Conservation (phyloP, 2,113 vertebrate species). For the Hirundichthys speculiger region DNA sequence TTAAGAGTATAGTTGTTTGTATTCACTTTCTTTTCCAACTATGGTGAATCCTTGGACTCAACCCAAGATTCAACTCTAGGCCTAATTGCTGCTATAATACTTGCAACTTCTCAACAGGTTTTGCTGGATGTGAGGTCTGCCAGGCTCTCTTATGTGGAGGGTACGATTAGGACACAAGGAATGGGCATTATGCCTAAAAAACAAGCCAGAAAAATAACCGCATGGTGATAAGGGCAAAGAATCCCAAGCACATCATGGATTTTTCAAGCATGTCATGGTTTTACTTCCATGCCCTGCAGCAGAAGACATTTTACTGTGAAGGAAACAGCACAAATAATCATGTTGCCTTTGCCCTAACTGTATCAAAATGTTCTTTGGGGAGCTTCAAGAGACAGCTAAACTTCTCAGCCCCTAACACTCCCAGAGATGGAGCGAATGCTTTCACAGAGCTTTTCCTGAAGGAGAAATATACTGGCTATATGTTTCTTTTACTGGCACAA, state of each 20-base stretch:
- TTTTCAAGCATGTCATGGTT: slow-evolving; percentile 70
- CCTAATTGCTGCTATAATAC: slow-evolving; percentile 15
- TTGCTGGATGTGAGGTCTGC: slow-evolving; percentile 65
- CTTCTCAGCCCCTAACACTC: slow-evolving; percentile 59
- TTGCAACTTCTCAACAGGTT: slow-evolving; percentile 62
- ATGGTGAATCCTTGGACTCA: slow-evolving; percentile 21
- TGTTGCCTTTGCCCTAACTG: slow-evolving; percentile 66
- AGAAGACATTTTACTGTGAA: slow-evolving; percentile 64
- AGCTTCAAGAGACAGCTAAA: slow-evolving; percentile 69
- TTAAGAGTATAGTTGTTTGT: background rate
- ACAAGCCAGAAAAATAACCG: slow-evolving; percentile 55
- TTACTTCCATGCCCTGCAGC: slow-evolving; percentile 51
- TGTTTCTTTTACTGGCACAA: slow-evolving; percentile 55
- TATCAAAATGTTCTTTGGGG: slow-evolving; percentile 72
- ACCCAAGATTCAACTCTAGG: slow-evolving; percentile 34
- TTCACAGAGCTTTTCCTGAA: slow-evolving; percentile 71
- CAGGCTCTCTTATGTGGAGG: slow-evolving; percentile 41
- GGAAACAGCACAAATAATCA: slow-evolving; percentile 73
- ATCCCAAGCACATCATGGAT: slow-evolving; percentile 67
- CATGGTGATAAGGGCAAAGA: slow-evolving; percentile 64
- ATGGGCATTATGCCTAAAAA: slow-evolving; percentile 52
- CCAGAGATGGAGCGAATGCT: slow-evolving; percentile 71
- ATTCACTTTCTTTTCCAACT: slow-evolving; percentile 12
- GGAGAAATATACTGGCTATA: slow-evolving; percentile 67
- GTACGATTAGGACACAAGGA: slow-evolving; percentile 61